Conservation (phyloP, 2,888 invertebrate species). For the Philhelius pedissequus region DNA sequence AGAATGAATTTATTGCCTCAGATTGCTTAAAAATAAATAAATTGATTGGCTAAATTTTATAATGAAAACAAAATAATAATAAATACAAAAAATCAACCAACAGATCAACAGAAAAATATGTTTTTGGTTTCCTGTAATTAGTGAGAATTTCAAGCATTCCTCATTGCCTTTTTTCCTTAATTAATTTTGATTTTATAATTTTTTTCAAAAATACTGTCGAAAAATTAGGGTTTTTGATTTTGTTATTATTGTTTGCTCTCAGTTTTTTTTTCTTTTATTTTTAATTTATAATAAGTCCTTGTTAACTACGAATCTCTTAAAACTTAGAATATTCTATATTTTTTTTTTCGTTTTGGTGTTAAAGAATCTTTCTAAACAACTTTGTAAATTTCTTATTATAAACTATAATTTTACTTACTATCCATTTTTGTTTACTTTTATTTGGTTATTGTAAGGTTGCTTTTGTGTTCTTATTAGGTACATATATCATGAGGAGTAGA, state of each 20-base stretch:
- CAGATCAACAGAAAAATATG: background rate
- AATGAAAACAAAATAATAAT: background rate
- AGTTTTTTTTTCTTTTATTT: background rate
- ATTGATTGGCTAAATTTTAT: slow-evolving; percentile 20
- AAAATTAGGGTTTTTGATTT: slow-evolving; percentile 33
- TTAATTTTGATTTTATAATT: slow-evolving; percentile 27
- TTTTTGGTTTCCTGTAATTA: slow-evolving; percentile 47
- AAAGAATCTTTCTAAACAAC: slow-evolving; percentile 61
- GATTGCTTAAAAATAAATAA: slow-evolving; percentile 47
- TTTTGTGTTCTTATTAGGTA: slow-evolving; percentile 50
- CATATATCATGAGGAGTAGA: slow-evolving; percentile 55
- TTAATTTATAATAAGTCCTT: slow-evolving; percentile 31
- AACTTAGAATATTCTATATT: slow-evolving; percentile 45
- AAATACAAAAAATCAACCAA: background rate
- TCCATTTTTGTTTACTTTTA: slow-evolving; percentile 5
- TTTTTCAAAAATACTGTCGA: slow-evolving; percentile 46
- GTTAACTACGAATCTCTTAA: slow-evolving; percentile 46
- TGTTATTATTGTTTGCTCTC: slow-evolving; percentile 12
- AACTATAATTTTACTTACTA: slow-evolving; percentile 50
- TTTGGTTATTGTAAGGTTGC: slow-evolving; percentile 50
- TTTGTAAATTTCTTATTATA: slow-evolving; percentile 55
- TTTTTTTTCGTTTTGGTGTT: slow-evolving; percentile 41
- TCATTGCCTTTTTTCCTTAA: background rate
- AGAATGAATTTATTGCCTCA: slow-evolving; percentile 54
- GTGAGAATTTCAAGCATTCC: slow-evolving; percentile 13